phyloP scores from a whole-genome alignment of 2,113 vertebrate species.

The Brachyistius frenatus region DNA sequence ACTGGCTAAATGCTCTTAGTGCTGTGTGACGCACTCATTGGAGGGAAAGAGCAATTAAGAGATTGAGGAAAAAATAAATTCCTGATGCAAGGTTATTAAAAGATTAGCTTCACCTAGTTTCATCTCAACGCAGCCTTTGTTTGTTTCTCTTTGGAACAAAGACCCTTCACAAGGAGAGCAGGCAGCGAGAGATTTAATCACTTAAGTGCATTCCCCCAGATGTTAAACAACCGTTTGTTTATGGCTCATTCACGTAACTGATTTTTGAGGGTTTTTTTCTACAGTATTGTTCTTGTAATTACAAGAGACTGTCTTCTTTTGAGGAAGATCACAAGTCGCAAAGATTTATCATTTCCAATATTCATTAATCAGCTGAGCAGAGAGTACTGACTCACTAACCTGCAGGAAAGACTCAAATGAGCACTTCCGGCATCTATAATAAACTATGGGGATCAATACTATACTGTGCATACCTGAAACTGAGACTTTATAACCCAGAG shows the following conservation, averaged over 20 bases:
- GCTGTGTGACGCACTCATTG: slow-evolving; percentile 43
- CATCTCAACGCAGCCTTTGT: slow-evolving; percentile 77
- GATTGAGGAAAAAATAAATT: slow-evolving; percentile 54
- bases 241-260: slow-evolving; percentile 12
- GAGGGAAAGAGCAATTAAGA: slow-evolving; percentile 47
- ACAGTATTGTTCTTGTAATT: background rate
- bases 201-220: slow-evolving; percentile 41
- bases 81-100: slow-evolving; percentile 83
- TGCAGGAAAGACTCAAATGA: background rate
- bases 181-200: slow-evolving; percentile 53
- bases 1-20: slow-evolving; percentile 50
- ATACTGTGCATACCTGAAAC: background rate
- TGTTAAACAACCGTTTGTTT: slow-evolving; percentile 40
- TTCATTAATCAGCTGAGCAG: too few species aligned
- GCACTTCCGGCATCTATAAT: too few species aligned
- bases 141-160: slow-evolving; percentile 78
- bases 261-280: background rate
- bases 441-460: background rate
- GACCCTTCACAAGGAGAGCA: slow-evolving; percentile 51
- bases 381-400: background rate
- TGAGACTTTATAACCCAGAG: background rate
- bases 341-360: too few species aligned
- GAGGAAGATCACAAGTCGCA: too few species aligned
- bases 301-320: too few species aligned
- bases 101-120: slow-evolving; percentile 83